phyloP scores from a whole-genome alignment of 2,888 invertebrate species.

The Melinopterus prodromus region DNA sequence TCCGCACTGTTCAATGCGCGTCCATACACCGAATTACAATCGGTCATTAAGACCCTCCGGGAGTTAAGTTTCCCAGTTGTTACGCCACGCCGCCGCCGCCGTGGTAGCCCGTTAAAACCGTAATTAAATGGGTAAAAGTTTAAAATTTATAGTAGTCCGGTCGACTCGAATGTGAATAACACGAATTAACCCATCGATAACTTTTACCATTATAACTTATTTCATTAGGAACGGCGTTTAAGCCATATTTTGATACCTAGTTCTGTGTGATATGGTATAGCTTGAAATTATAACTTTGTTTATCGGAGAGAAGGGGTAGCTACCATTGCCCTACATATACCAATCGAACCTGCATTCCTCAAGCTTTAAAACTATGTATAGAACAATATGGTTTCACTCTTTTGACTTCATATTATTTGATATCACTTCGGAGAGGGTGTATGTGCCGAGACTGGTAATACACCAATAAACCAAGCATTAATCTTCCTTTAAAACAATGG shows the following conservation, averaged over 20 bases:
- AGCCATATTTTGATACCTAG: neutral
- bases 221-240: neutral
- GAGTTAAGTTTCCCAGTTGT: conserved; percentile 13
- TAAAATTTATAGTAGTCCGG: conserved; percentile 10
- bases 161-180: neutral
- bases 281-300: too few relatives aligned
- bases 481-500: neutral
- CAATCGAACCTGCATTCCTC: neutral
- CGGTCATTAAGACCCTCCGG: conserved; percentile 50
- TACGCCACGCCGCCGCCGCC: conserved; percentile 8
- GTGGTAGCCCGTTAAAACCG: neutral
- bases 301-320: neutral
- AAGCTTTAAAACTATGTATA: neutral
- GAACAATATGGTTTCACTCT: neutral
- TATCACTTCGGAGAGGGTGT: neutral
- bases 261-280: neutral
- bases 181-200: conserved; percentile 5
- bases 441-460: neutral
- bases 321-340: neutral
- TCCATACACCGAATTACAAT: conserved; percentile 57
- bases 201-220: conserved; percentile 12
- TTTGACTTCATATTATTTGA: neutral
- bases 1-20: conserved; percentile 48
- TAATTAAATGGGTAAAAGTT: conserved; percentile 26
- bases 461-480: neutral